Evolutionary conservation across 2,797 vertebrate species (phyloP).

Genomic region (Scleropages formosus): DNA sequence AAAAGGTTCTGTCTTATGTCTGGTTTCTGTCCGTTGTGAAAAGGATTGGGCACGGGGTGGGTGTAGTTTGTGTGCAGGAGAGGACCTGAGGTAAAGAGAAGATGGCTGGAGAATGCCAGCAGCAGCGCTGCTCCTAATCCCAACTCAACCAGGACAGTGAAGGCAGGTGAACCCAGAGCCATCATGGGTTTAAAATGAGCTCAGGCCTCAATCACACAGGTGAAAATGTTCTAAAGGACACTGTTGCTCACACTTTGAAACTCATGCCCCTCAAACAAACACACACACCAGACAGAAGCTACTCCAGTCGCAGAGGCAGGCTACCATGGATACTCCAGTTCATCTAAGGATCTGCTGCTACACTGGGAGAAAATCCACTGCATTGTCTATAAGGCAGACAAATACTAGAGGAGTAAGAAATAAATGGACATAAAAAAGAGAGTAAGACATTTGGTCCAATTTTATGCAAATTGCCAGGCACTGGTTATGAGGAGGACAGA

Average conservation of each 20-base stretch:
- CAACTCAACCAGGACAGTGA: too few relatives aligned
- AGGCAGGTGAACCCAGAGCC: neutral
- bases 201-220: too few relatives aligned
- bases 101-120: neutral
- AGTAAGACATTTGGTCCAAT: slow-evolving; percentile 8
- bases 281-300: neutral
- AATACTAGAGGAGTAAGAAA: too few relatives aligned
- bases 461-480: neutral
- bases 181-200: neutral
- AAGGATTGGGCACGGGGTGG: neutral
- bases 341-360: neutral
- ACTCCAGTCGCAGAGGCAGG: slow-evolving; percentile 11
- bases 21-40: neutral
- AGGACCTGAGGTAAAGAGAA: slow-evolving; percentile 1
- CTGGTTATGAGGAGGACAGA: neutral
- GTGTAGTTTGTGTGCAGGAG: neutral
- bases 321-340: neutral
- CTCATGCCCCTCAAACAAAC: neutral
- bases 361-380: neutral
- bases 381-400: neutral
- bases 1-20: neutral
- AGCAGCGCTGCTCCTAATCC: neutral
- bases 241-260: neutral
- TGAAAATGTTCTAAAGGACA: neutral
- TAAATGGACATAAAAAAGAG: neutral